phyloP scores from a whole-genome alignment of 2,888 invertebrate genomes.

The Stenolophus ochropezus region DNA sequence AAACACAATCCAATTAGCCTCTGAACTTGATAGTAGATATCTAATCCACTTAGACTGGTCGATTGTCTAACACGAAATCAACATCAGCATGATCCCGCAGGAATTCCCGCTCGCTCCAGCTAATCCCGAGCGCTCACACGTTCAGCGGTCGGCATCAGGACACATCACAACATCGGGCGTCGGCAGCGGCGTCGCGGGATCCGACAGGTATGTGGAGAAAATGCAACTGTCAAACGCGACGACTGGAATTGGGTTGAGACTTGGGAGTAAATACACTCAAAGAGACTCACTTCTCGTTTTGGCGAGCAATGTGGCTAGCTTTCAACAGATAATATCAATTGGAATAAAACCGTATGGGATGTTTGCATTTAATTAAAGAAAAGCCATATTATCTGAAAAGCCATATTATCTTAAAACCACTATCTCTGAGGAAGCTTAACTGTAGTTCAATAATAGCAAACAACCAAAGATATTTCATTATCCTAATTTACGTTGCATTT shows the following conservation, averaged over 20 bases:
- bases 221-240: background rate
- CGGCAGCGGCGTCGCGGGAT: background rate
- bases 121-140: background rate
- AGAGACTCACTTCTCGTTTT: background rate
- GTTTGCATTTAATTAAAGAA: no score
- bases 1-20: background rate
- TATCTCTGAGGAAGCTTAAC: no score
- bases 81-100: background rate
- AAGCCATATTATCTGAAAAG: no score
- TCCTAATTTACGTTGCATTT: no score
- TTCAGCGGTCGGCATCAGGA: background rate
- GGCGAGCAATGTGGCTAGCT: background rate
- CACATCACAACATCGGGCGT: background rate
- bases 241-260: background rate
- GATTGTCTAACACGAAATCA: background rate
- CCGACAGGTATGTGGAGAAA: conserved; percentile 1
- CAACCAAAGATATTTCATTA: no score
- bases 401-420: no score
- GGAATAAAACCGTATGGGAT: no score
- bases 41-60: conserved; percentile 1
- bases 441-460: no score
- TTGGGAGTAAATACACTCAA: background rate
- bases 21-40: background rate
- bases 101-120: background rate
- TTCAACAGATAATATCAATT: no score